These are phyloP conservation scores for Iselma pallidipennis DNA, from an alignment of 2,888 invertebrate species.

Conservation along the genomic window DNA sequence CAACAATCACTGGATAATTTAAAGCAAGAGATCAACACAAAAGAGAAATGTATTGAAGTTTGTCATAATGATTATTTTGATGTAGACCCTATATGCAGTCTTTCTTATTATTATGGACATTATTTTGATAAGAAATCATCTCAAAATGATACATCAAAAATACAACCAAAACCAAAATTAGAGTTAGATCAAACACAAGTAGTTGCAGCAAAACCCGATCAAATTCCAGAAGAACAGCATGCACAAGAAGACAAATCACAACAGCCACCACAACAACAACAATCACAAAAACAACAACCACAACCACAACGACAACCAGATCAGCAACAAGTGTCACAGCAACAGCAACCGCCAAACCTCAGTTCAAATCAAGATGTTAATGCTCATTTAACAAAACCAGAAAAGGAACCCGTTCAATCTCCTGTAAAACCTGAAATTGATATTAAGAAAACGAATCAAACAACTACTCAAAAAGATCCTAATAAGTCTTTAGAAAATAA, in stretches of 20 bases:
- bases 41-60: conserved; percentile 3
- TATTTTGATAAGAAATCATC: not conserved
- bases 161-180: not conserved
- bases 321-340: not conserved
- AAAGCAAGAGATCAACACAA: not conserved
- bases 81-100: not conserved
- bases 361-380: too few species aligned
- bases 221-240: not conserved
- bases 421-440: too few species aligned
- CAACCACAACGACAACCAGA: not conserved
- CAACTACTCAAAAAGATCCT: too few species aligned
- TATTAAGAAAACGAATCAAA: too few species aligned
- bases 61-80: conserved; percentile 3
- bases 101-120: conserved; percentile 11
- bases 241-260: too few species aligned
- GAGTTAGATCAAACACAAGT: not conserved
- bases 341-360: too few species aligned
- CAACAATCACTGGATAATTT: not conserved
- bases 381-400: too few species aligned
- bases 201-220: not conserved
- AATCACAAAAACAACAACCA: not conserved
- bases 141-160: not conserved
- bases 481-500: too few species aligned
- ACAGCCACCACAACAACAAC: not conserved
- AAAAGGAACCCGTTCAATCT: too few species aligned